Evolutionary conservation across 2,888 invertebrate genomes (phyloP).

Genomic region (Oeneis ivallda): DNA sequence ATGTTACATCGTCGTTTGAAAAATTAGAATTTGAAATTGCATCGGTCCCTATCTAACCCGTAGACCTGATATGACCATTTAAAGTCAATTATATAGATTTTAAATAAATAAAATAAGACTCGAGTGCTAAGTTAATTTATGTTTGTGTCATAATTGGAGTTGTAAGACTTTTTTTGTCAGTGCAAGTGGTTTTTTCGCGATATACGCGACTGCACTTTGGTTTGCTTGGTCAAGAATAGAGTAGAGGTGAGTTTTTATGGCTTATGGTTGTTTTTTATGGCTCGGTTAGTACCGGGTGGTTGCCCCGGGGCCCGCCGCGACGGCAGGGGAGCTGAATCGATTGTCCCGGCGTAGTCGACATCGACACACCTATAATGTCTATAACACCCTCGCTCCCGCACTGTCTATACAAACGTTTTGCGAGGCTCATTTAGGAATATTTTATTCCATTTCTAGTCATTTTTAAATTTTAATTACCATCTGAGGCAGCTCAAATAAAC

Average conservation of each 20-base stretch:
- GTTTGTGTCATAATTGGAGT: slow-evolving; percentile 58
- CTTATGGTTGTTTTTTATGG: slow-evolving; percentile 45
- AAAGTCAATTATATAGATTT: background rate
- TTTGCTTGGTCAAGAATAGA: slow-evolving; percentile 70
- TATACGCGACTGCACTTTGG: slow-evolving; percentile 70
- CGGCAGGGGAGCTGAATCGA: slow-evolving; percentile 74
- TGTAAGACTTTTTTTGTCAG: slow-evolving; percentile 57
- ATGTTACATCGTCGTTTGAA: slow-evolving; percentile 41
- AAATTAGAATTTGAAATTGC: slow-evolving; percentile 47
- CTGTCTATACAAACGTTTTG: slow-evolving; percentile 53
- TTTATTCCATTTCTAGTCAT: background rate
- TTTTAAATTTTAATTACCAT: background rate
- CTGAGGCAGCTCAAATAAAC: background rate
- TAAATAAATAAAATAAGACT: slow-evolving; percentile 42
- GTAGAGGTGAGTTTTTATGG: slow-evolving; percentile 52
- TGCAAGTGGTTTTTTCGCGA: slow-evolving; percentile 73
- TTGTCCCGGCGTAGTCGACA: slow-evolving; percentile 59
- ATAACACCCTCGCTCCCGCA: slow-evolving; percentile 63
- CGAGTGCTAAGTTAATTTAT: slow-evolving; percentile 67
- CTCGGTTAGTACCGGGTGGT: slow-evolving; percentile 50
- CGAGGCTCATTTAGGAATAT: slow-evolving; percentile 48
- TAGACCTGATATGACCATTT: slow-evolving; percentile 37
- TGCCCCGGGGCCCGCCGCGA: slow-evolving; percentile 51
- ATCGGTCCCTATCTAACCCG: slow-evolving; percentile 59
- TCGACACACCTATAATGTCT: slow-evolving; percentile 43